Conservation (phyloP, 2,797 vertebrate species). For the Vireo griseus region DNA sequence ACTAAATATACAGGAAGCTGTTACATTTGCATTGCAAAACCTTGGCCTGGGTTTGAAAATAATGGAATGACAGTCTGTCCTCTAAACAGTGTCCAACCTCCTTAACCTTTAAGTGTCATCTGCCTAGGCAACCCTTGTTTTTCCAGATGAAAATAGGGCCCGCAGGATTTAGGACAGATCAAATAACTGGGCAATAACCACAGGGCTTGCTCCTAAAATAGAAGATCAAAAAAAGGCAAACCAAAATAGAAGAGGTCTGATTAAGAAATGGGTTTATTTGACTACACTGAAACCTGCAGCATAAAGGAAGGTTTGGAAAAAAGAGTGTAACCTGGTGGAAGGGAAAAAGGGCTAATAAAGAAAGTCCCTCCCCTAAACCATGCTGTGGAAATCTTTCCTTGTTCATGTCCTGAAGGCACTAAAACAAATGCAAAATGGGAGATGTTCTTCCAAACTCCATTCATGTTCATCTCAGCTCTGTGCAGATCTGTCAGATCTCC, state of each 20-base stretch:
- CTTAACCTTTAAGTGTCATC: constrained; percentile 36
- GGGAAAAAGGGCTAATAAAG: background rate
- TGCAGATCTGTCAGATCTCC: background rate
- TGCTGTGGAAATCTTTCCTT: background rate
- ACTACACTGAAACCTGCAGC: background rate
- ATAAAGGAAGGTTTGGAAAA: background rate
- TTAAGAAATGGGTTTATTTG: background rate
- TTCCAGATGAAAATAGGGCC: background rate
- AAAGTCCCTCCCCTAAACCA: background rate
- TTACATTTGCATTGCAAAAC: constrained; percentile 39
- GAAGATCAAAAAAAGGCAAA: background rate
- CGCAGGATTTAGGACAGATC: background rate
- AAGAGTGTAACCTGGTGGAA: fast-evolving
- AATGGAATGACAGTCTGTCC: background rate
- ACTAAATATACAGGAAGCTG: background rate
- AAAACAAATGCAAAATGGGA: background rate
- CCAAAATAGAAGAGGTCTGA: background rate
- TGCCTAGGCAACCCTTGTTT: constrained; percentile 8
- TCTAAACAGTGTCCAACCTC: background rate
- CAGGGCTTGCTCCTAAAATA: background rate
- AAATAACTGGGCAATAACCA: background rate
- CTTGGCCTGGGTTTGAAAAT: constrained; percentile 20
- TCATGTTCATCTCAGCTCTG: background rate
- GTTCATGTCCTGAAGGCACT: background rate
- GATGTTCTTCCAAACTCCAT: background rate